phyloP scores from a whole-genome alignment of 2,797 vertebrate genomes.

The Telmatherina bonti region DNA sequence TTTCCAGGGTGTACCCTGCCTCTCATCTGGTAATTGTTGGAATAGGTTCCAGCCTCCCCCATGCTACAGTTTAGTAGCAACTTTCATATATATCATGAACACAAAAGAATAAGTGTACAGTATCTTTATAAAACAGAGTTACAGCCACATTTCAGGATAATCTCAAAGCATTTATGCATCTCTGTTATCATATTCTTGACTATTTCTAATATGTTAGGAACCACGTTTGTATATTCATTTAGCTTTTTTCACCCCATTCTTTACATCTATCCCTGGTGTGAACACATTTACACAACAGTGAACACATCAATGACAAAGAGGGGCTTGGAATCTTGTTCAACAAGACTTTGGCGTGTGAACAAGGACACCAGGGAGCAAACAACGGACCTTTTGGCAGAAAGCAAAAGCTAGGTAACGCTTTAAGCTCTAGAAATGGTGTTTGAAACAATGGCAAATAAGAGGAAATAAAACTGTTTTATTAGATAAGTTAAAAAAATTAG shows the following conservation, averaged over 20 bases:
- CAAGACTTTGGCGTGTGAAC: neutral
- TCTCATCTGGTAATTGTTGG: no score
- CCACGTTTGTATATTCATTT: neutral
- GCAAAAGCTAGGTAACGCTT: no score
- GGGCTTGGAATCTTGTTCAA: neutral
- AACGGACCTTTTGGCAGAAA: neutral
- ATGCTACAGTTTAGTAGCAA: no score
- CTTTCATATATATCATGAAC: no score
- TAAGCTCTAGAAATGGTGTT: neutral
- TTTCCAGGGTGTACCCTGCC: no score
- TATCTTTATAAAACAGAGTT: no score
- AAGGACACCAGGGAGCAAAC: neutral
- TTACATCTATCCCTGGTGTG: neutral
- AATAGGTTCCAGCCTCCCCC: no score
- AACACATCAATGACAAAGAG: neutral
- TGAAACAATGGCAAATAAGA: constrained; percentile 1
- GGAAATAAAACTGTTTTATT: neutral
- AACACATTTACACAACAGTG: neutral
- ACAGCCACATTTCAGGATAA: no score
- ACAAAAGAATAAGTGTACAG: no score
- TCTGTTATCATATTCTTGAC: no score
- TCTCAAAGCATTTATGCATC: no score
- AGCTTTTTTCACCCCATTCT: neutral
- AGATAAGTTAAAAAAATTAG: no score
- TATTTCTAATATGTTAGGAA: neutral